Base-by-base conservation (phyloP, 2,797 vertebrate genomes). In the Macropus fuliginosus region DNA sequence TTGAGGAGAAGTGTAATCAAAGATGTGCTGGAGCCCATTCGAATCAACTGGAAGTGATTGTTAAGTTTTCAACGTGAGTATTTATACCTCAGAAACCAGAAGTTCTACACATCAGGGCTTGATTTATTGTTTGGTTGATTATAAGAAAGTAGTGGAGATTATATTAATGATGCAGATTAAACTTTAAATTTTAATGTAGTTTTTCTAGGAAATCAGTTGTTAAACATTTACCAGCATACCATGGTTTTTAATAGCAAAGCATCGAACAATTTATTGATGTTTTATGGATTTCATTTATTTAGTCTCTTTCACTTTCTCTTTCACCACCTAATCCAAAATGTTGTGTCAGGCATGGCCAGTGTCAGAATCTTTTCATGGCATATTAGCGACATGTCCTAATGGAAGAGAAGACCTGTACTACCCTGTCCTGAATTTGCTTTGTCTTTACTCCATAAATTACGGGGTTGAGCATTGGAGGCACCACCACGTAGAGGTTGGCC, bases 401-500 rank as follows among this genome's bases (percentile, higher is more conserved):
- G 16, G 62, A 0, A 0, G 96, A 97, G 87, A 95, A 97, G 54
- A 96, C 11, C 16, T 62, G 90, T 95, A 93, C 24, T 11, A 81
- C 91, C 57, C 1, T 28, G 1, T 96, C 92, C 94, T 96, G 96
- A 91, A 98, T 98, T 91, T 98, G 95, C 93, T 97, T 98, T 28
- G 95, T 97, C 54, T 96, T 97, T 4, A 95, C 92, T 0, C 97
- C 96, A 55, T 98, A 98, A 91, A 98, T 97, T 1, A 98, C 95
- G 12, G 97, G 97, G 16, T 97, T 98, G 54, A 98, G 95, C 96
- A 97, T 93, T 4, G 97, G 97, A 0, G 98, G 97, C 0, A 98
- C 93, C 10, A 98, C 95, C n/a, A 98, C 96, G 9, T 97, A 98
- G 21, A 98, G 92, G 89, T 95, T 97, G 50, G 97, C 97, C 90